phyloP scores from a whole-genome alignment of 2,113 vertebrate species.

The Coptodon rendalli region DNA sequence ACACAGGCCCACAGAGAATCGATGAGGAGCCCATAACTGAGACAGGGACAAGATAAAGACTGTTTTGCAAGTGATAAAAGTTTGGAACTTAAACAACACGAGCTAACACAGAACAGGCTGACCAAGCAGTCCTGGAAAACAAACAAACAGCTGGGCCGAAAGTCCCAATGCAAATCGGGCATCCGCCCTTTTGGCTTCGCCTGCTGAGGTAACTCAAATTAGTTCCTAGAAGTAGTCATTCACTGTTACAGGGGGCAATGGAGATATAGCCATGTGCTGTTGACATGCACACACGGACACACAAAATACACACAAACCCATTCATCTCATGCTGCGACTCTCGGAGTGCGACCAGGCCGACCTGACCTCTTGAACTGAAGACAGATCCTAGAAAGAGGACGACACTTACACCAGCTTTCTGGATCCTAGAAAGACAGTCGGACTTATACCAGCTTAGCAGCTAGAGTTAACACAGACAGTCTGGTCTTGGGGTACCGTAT shows the following conservation, averaged over 20 bases:
- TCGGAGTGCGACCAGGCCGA: neutral
- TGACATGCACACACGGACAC: neutral
- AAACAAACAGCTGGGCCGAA: conserved; percentile 39
- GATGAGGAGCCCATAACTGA: conserved; percentile 27
- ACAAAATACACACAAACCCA: neutral
- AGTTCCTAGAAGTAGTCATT: conserved; percentile 28
- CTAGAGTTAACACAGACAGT: neutral
- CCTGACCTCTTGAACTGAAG: conserved; percentile 32
- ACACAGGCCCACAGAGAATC: neutral
- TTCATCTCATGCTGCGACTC: neutral
- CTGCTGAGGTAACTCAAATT: conserved; percentile 1
- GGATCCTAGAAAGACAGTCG: neutral
- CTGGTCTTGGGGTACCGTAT: neutral
- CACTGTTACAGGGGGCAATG: neutral
- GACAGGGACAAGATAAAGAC: conserved; percentile 43
- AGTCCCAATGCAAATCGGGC: conserved; percentile 1
- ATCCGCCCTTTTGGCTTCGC: neutral
- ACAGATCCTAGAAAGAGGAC: conserved; percentile 10
- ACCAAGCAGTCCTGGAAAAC: conserved; percentile 30
- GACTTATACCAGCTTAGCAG: neutral
- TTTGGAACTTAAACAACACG: conserved; percentile 39
- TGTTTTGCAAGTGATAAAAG: conserved; percentile 41
- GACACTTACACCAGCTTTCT: neutral
- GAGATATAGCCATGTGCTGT: neutral
- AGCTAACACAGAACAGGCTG: conserved; percentile 45